Conservation (phyloP, 2,888 invertebrate species). For the Diadegma fenestrale region DNA sequence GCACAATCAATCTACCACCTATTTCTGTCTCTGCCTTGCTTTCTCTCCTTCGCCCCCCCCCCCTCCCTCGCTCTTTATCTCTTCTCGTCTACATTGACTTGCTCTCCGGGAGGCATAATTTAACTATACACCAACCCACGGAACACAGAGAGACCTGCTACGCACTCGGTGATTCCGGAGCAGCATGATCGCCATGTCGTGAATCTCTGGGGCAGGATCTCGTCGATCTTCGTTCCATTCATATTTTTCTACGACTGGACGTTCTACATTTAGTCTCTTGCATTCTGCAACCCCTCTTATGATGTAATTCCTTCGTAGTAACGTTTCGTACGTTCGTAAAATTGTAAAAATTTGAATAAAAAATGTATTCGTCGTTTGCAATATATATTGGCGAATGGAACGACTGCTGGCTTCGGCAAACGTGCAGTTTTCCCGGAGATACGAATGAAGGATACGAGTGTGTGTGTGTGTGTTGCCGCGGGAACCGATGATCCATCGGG, state of each 20-base stretch:
- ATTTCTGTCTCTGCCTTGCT: slow-evolving; percentile 63
- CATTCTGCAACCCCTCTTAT: slow-evolving; percentile 1
- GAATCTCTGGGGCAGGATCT: slow-evolving; percentile 52
- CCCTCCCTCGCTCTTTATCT: slow-evolving; percentile 67
- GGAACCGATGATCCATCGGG: slow-evolving; percentile 16
- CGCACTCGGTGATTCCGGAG: slow-evolving; percentile 31
- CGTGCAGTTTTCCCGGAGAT: slow-evolving; percentile 24
- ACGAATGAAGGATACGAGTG: slow-evolving; percentile 14
- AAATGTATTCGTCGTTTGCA: slow-evolving; percentile 34
- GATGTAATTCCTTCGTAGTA: slow-evolving; percentile 1
- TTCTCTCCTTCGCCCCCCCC: slow-evolving; percentile 65
- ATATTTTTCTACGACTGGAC: slow-evolving; percentile 23
- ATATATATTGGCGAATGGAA: slow-evolving; percentile 13
- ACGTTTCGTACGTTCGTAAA: slow-evolving; percentile 40
- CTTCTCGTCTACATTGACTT: slow-evolving; percentile 65
- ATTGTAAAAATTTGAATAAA: slow-evolving; percentile 58
- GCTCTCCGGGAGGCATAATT: slow-evolving; percentile 59
- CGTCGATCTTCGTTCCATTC: slow-evolving; percentile 52
- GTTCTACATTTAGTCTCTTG: slow-evolving; percentile 6
- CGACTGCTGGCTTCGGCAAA: slow-evolving; percentile 10
- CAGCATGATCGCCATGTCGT: slow-evolving; percentile 40
- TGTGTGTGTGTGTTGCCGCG: slow-evolving; percentile 17
- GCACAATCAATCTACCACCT: slow-evolving; percentile 82
- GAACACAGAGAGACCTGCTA: slow-evolving; percentile 44
- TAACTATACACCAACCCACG: slow-evolving; percentile 56